A percentile compares a stretch with the other conserved stretches of the same genome.
Conservation (phyloP, 2,113 vertebrate genomes). For the Lycocorax pyrrhopterus region DNA sequence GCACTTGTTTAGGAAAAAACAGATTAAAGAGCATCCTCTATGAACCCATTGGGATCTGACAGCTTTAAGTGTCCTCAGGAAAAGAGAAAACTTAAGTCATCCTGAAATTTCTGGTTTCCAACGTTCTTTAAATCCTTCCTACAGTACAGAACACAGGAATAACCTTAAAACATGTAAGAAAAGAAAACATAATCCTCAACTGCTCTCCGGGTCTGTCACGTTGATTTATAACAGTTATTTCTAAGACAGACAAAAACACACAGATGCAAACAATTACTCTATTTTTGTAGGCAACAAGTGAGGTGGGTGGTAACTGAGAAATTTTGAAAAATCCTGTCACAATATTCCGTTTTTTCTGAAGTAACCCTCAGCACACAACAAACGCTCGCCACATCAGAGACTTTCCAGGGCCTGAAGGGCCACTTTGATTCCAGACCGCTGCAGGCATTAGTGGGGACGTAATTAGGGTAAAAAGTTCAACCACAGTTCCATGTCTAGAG, state of each 20-base stretch:
- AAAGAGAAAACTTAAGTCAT: neutral
- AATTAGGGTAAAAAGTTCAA: constrained; percentile 99
- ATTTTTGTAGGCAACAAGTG: constrained; percentile 88
- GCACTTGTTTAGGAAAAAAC: neutral
- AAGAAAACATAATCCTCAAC: constrained; percentile 48
- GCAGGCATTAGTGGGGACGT: constrained; percentile 90
- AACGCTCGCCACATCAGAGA: constrained; percentile 91
- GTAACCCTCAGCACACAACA: constrained; percentile 85
- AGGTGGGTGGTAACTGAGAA: constrained; percentile 87
- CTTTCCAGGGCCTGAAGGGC: constrained; percentile 82
- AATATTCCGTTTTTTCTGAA: constrained; percentile 75
- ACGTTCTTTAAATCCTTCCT: neutral
- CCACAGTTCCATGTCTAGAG: constrained; percentile 82
- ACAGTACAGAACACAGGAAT: neutral
- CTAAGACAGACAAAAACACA: constrained; percentile 72
- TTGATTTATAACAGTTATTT: constrained; percentile 84
- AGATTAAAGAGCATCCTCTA: neutral
- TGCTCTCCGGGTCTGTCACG: constrained; percentile 62
- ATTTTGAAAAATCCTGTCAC: constrained; percentile 79
- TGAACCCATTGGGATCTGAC: neutral
- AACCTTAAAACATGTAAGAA: neutral
- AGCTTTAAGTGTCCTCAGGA: neutral
- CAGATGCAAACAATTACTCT: constrained; percentile 90
- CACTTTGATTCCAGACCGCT: constrained; percentile 90
- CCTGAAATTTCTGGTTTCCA: neutral